phyloP scores from a whole-genome alignment of 2,113 vertebrate genomes.

The Nesogale talazaci region DNA sequence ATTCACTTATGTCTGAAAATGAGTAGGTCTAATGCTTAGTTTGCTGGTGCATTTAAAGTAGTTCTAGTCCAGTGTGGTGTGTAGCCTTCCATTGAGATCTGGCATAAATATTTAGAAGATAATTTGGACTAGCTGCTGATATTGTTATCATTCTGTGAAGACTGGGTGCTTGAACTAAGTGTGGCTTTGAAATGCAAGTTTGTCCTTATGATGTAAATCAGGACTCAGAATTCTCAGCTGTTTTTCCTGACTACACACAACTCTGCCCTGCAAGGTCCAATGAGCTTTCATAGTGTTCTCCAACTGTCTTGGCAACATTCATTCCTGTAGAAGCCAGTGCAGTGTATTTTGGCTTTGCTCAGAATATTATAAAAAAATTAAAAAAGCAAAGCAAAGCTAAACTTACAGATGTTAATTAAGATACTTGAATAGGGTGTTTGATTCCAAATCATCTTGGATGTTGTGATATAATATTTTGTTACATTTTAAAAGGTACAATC shows the following conservation, averaged over 20 bases:
- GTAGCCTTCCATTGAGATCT: slow-evolving; percentile 64
- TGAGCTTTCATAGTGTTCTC: slow-evolving; percentile 78
- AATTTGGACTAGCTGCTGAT: slow-evolving; percentile 47
- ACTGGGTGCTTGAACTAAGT: slow-evolving; percentile 68
- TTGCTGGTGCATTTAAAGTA: slow-evolving; percentile 65
- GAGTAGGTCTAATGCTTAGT: slow-evolving; percentile 49
- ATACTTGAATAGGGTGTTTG: slow-evolving; percentile 49
- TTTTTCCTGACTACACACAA: slow-evolving; percentile 79
- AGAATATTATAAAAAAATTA: slow-evolving; percentile 26
- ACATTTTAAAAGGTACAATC: slow-evolving; percentile 31
- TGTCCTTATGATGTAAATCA: slow-evolving; percentile 77
- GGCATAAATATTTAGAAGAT: slow-evolving; percentile 58
- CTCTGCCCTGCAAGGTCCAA: slow-evolving; percentile 73
- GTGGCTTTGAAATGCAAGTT: slow-evolving; percentile 66
- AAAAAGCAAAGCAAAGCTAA: slow-evolving; percentile 63
- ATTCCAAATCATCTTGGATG: slow-evolving; percentile 23
- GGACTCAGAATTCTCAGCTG: slow-evolving; percentile 74
- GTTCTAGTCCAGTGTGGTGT: slow-evolving; percentile 59
- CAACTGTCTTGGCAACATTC: slow-evolving; percentile 84
- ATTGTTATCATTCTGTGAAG: slow-evolving; percentile 66
- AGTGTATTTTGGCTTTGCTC: slow-evolving; percentile 78
- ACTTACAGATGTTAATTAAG: slow-evolving; percentile 65
- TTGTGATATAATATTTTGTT: slow-evolving; percentile 42
- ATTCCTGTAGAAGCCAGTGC: slow-evolving; percentile 78
- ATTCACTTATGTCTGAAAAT: slow-evolving; percentile 42